Conservation (phyloP, 1,140 invertebrate species). For the Mizuhopecten yessoensis region DNA sequence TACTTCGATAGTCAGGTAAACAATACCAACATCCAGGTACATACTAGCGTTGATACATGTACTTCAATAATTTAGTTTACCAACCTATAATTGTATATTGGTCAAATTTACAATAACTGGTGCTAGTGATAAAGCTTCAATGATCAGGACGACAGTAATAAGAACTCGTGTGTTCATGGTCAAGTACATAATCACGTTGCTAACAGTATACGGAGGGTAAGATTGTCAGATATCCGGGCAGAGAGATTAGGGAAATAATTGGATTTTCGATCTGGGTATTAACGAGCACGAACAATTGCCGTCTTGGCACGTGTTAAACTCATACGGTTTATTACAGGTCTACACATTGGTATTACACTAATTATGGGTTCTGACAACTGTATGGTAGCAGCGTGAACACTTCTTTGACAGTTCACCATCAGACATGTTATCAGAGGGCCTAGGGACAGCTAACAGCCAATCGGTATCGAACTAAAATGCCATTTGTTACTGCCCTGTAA, state of each 20-base stretch:
- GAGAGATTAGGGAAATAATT: not conserved
- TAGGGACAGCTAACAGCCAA: not conserved
- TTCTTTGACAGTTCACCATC: not conserved
- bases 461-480: not conserved
- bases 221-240: not conserved
- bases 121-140: not conserved
- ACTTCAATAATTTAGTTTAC: too few species aligned
- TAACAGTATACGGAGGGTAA: not conserved
- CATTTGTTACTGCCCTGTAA: not conserved
- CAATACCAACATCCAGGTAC: too few species aligned
- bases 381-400: not conserved
- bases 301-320: not conserved
- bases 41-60: too few species aligned
- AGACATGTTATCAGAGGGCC: not conserved
- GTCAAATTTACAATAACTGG: not conserved
- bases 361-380: not conserved
- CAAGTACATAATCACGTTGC: slow-evolving; percentile 5
- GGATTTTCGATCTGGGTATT: slow-evolving; percentile 25
- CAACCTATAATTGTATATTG: too few species aligned
- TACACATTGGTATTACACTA: not conserved
- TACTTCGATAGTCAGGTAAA: too few species aligned
- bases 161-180: not conserved
- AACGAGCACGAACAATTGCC: slow-evolving; percentile 18
- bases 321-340: slow-evolving; percentile 19
- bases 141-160: not conserved